Base-by-base conservation (phyloP, 1,140 invertebrate genomes). In the Bombus consobrinus region DNA sequence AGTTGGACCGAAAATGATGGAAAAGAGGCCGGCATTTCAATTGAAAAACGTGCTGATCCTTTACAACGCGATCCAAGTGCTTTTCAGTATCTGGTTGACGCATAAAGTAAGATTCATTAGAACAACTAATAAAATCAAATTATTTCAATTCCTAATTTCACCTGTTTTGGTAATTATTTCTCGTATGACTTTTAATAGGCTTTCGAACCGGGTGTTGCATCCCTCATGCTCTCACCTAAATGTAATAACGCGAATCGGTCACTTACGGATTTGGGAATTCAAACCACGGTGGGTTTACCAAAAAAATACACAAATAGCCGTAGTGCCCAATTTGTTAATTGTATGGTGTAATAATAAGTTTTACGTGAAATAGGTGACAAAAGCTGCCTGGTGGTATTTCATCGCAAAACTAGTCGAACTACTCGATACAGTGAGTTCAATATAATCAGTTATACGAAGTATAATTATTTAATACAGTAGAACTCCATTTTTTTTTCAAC, bases 1-100 rank as follows among this genome's bases (percentile, higher is more conserved):
- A 92, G 90, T 96, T 43, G 98, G 98, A n/a, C 97, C 97, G 25
- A 95, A 96, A 89, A 95, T 96, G 88, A 98, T 98, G 97, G 95
- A 96, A 92, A 95, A 96, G 86, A 94, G 96, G 69, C 95, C 96
- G 90, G 96, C 97, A 3, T 97, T 96, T 86, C 94, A 97, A 77
- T 92, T 98, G 0, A 96, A 97, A 85, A 93, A 92, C 18, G 78
- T 97, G 9, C 94, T 98, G 90, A 96, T 98, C 69, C 86, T 95
- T 47, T 98, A 98, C 93, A 98, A 98, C 91, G 95, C 95, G 28
- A 95, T 96, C 76, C 96, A 97, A 94, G 97, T 97, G 15, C 2
- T 97, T 28, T 96, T 97, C 88, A 97, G 96, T 83, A 91, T 95
- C 18, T 97, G 96, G 93, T 93, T 97, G 73, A 95, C 96, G 25